A percentile compares a stretch with the other conserved stretches of the same genome.
Evolutionary conservation across 2,113 vertebrate genomes (phyloP).

Genomic region (Capricornis sumatraensis): DNA sequence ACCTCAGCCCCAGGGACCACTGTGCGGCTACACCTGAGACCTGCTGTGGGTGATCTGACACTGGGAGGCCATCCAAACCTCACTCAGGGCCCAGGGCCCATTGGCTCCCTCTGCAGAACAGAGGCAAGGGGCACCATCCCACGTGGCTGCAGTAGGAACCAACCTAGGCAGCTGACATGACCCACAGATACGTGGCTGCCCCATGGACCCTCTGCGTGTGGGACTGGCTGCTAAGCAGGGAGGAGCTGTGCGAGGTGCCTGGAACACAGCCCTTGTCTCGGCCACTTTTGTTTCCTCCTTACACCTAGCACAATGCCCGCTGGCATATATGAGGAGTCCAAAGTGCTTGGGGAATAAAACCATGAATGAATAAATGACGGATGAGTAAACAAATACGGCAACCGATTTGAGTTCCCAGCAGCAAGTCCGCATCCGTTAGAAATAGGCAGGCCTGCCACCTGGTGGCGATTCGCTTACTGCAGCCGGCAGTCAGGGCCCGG

Average conservation of each 20-base stretch:
- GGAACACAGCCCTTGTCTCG: neutral
- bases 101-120: neutral
- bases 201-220: rapidly evolving
- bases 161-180: neutral
- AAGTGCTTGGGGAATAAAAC: neutral
- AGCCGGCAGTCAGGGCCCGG: neutral
- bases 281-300: neutral
- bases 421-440: neutral
- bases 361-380: slow-evolving; percentile 45
- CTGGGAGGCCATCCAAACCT: neutral
- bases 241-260: neutral
- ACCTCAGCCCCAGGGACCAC: slow-evolving; percentile 52
- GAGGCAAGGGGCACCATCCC: neutral
- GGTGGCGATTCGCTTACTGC: neutral
- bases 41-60: neutral
- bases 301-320: neutral
- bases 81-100: slow-evolving; percentile 11
- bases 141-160: neutral
- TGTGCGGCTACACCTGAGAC: slow-evolving; percentile 45
- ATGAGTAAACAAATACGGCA: neutral
- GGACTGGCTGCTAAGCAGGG: neutral
- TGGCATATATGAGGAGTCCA: neutral
- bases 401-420: neutral
- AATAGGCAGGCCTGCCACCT: slow-evolving; percentile 42
- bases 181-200: neutral